Evolutionary conservation across 2,888 invertebrate species (phyloP).

Genomic region (Himalopsyche tibetana): DNA sequence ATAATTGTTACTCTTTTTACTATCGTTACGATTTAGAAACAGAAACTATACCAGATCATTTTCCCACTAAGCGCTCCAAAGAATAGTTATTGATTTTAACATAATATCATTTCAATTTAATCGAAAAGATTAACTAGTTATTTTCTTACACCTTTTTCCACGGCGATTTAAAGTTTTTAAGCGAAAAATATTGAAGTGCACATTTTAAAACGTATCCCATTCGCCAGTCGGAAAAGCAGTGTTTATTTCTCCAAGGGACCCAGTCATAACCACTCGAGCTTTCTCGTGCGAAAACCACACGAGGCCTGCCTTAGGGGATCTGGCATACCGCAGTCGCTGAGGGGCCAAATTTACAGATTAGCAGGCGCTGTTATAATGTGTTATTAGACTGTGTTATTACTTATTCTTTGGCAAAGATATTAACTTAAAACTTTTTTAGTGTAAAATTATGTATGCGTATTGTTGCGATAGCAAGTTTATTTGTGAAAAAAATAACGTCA

Average conservation of each 20-base stretch:
- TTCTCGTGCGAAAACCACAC: conserved; percentile 19
- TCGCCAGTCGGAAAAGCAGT: not conserved
- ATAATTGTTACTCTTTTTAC: too few relatives aligned
- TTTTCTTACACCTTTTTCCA: too few relatives aligned
- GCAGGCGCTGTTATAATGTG: not conserved
- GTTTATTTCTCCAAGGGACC: not conserved
- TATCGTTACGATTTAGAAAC: too few relatives aligned
- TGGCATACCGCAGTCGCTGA: conserved; percentile 19
- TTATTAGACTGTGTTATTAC: not conserved
- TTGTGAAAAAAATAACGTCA: not conserved
- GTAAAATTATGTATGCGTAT: not conserved
- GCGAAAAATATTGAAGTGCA: not conserved
- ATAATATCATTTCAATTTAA: too few relatives aligned
- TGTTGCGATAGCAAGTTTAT: not conserved
- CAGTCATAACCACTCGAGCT: conserved; percentile 16
- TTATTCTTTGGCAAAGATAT: not conserved
- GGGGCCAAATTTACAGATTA: not conserved
- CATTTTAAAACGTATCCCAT: not conserved
- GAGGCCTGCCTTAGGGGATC: not conserved
- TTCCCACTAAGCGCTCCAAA: too few relatives aligned
- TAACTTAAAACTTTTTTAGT: not conserved
- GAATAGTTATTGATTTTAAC: too few relatives aligned
- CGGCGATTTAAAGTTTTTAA: too few relatives aligned
- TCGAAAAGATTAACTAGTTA: too few relatives aligned
- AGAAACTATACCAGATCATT: too few relatives aligned